phyloP scores from a whole-genome alignment of 2,888 invertebrate genomes.

The Phasia obesa region DNA sequence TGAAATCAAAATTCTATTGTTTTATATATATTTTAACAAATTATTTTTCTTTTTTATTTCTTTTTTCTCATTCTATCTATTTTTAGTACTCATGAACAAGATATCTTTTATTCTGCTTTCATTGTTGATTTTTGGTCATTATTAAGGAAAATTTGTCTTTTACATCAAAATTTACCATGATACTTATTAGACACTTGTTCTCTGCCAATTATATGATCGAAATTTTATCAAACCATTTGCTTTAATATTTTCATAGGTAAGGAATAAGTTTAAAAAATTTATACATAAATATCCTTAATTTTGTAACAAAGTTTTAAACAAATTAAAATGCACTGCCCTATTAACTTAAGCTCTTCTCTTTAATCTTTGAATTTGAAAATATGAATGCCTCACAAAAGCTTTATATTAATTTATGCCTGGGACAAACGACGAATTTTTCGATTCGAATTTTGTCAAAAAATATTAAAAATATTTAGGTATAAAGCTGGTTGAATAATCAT shows the following conservation, averaged over 20 bases:
- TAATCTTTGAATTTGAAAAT: no score
- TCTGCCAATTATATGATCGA: neutral
- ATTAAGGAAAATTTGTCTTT: conserved; percentile 61
- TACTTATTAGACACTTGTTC: neutral
- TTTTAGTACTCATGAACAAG: conserved; percentile 54
- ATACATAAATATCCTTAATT: no score
- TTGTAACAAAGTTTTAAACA: no score
- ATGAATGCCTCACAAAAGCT: no score
- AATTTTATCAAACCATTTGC: neutral
- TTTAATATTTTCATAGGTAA: neutral
- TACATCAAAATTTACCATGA: conserved; percentile 52
- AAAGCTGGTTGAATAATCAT: no score
- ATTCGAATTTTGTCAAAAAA: no score
- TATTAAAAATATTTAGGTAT: no score
- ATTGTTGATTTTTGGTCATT: conserved; percentile 50
- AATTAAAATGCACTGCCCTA: no score
- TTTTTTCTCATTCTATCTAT: conserved; percentile 35
- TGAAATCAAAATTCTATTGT: conserved; percentile 13
- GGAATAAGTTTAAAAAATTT: no score
- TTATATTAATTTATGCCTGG: no score
- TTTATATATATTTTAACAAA: neutral
- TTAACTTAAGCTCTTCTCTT: no score
- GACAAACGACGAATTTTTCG: no score
- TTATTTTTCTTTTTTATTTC: conserved; percentile 25
- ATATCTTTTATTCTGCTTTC: conserved; percentile 44